These are phyloP conservation scores for Augochlora pura DNA, from an alignment of 1,140 invertebrate genomes.

Conservation along the genomic window DNA sequence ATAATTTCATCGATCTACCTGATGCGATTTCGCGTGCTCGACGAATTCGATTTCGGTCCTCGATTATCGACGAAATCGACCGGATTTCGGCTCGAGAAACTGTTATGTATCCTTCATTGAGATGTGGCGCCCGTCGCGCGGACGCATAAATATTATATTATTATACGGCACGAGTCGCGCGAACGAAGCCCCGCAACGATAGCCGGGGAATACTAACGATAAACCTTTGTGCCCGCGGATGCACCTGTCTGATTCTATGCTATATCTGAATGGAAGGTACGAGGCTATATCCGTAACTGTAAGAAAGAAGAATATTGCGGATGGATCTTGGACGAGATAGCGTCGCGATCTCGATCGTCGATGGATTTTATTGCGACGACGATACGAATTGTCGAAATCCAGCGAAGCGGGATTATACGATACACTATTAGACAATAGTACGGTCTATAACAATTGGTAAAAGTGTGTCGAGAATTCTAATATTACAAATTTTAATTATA, in stretches of 20 bases:
- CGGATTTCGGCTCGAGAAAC: neutral
- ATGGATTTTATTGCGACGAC: too few relatives aligned
- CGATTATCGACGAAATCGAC: neutral
- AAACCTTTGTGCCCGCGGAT: neutral
- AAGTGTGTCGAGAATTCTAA: too few relatives aligned
- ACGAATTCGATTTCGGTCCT: conserved; percentile 1
- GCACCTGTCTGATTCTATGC: neutral
- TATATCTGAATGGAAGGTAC: neutral
- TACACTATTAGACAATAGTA: too few relatives aligned
- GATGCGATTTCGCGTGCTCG: neutral
- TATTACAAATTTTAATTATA: too few relatives aligned
- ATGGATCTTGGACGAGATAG: too few relatives aligned
- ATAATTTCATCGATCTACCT: neutral
- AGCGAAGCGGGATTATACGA: too few relatives aligned
- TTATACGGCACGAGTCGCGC: conserved; percentile 6
- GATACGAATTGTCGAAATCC: too few relatives aligned
- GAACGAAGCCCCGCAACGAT: conserved; percentile 1
- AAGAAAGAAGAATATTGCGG: neutral
- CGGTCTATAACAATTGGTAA: too few relatives aligned
- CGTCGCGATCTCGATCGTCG: too few relatives aligned
- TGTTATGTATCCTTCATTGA: conserved; percentile 10
- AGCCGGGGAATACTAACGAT: conserved; percentile 8
- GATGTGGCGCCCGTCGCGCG: conserved; percentile 1
- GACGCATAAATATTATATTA: conserved; percentile 23
- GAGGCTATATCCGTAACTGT: neutral